These are phyloP conservation scores for Rhorus exstirpatorius DNA, from an alignment of 2,888 invertebrate genomes.

Conservation along the genomic window DNA sequence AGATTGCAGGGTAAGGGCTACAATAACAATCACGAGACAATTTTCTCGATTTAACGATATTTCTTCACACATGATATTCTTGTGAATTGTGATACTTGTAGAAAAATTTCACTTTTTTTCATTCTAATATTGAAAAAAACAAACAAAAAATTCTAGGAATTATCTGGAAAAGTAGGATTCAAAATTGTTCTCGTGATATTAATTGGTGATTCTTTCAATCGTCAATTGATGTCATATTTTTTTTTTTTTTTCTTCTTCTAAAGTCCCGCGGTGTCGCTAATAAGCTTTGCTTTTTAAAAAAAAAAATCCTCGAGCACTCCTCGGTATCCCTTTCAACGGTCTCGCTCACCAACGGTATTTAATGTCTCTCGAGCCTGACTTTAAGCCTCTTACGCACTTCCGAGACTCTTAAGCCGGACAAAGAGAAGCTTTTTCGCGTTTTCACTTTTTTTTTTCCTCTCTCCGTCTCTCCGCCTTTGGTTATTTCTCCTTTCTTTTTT, in stretches of 20 bases:
- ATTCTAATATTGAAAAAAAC: not conserved
- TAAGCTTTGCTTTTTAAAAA: constrained; percentile 60
- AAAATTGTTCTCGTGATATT: constrained; percentile 51
- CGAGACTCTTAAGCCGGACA: constrained; percentile 84
- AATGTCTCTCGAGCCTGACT: constrained; percentile 73
- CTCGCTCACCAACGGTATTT: constrained; percentile 67
- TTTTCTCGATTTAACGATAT: not conserved
- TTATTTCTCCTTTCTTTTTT: constrained; percentile 32
- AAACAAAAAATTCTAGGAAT: not conserved
- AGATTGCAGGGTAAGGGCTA: constrained; percentile 1
- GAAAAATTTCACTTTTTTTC: no score
- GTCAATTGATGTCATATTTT: constrained; percentile 29
- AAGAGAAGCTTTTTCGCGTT: constrained; percentile 80
- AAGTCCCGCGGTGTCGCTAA: constrained; percentile 45
- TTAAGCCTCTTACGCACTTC: constrained; percentile 85
- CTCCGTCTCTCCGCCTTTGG: constrained; percentile 21
- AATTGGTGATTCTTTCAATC: constrained; percentile 8
- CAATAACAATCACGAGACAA: not conserved
- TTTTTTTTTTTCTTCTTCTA: not conserved
- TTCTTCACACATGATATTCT: not conserved
- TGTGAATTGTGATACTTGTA: not conserved
- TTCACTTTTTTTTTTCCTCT: constrained; percentile 39
- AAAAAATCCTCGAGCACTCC: constrained; percentile 44
- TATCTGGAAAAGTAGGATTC: not conserved
- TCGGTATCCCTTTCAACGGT: constrained; percentile 54